phyloP scores from a whole-genome alignment of 2,113 vertebrate species.

The Brienomyrus longianalis region DNA sequence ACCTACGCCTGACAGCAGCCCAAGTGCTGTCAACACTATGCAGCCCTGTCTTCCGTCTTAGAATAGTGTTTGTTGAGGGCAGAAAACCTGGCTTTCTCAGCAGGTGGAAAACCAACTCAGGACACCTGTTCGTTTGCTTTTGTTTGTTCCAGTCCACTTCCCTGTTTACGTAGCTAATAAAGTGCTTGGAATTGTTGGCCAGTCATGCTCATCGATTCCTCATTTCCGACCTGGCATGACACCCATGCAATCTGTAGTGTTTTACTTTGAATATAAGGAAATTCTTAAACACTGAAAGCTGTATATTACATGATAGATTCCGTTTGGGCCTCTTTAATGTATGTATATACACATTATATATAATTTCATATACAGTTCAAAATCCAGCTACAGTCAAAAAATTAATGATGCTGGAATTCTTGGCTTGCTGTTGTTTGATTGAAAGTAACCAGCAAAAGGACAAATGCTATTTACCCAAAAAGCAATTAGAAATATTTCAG shows the following conservation, averaged over 20 bases:
- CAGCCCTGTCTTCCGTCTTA: background rate
- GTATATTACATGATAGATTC: background rate
- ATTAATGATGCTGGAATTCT: background rate
- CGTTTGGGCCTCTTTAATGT: no score
- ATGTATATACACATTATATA: background rate
- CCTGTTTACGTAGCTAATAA: background rate
- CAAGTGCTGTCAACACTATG: no score
- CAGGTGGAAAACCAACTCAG: background rate
- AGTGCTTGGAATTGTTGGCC: background rate
- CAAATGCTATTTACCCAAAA: background rate
- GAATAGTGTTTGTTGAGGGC: background rate
- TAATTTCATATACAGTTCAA: background rate
- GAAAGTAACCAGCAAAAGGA: background rate
- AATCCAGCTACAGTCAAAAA: background rate
- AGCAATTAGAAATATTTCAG: background rate
- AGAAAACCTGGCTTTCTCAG: no score
- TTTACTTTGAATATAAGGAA: background rate
- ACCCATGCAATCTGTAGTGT: background rate
- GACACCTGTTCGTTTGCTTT: background rate
- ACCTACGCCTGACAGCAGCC: background rate
- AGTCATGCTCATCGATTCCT: background rate
- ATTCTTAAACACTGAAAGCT: background rate
- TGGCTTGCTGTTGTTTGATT: background rate
- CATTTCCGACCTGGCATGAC: background rate
- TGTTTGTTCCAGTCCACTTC: background rate